A percentile compares a stretch with the other conserved stretches of the same genome.
phyloP scores from a whole-genome alignment of 2,888 invertebrate species.

The Spodoptera littoralis region DNA sequence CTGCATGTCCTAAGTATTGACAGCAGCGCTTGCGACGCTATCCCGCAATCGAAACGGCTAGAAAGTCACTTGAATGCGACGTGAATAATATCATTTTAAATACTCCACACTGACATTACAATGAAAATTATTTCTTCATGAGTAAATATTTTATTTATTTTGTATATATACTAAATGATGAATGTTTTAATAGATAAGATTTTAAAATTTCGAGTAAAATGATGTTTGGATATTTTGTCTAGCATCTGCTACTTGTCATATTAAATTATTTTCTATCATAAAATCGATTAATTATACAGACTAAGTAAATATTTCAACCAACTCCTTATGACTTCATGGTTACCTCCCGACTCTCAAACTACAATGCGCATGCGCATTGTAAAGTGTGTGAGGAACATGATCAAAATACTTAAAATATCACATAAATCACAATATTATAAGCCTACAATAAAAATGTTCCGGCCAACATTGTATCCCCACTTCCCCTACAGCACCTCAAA shows the following conservation, averaged over 20 bases:
- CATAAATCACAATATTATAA: slow-evolving; percentile 37
- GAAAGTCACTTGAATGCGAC: slow-evolving; percentile 53
- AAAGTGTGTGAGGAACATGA: too few species aligned
- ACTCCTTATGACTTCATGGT: too few species aligned
- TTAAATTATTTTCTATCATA: too few species aligned
- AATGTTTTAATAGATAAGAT: too few species aligned
- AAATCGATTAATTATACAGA: too few species aligned
- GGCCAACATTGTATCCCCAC: slow-evolving; percentile 1
- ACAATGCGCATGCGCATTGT: slow-evolving; percentile 4
- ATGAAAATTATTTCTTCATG: slow-evolving; percentile 45
- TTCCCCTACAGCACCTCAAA: too few species aligned
- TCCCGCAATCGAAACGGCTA: slow-evolving; percentile 52
- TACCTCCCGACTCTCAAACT: too few species aligned
- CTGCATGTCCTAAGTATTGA: slow-evolving; percentile 1
- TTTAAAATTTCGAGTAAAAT: too few species aligned
- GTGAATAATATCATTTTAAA: slow-evolving; percentile 57
- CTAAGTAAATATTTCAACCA: too few species aligned
- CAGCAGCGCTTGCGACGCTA: slow-evolving; percentile 34
- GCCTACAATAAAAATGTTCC: slow-evolving; percentile 22
- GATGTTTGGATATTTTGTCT: too few species aligned
- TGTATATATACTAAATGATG: background rate
- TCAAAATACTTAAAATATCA: slow-evolving; percentile 3
- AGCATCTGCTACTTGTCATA: too few species aligned
- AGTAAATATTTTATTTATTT: slow-evolving; percentile 41
- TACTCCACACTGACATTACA: slow-evolving; percentile 32